phyloP scores from a whole-genome alignment of 2,888 invertebrate species.

The Drosophila nigricruria region DNA sequence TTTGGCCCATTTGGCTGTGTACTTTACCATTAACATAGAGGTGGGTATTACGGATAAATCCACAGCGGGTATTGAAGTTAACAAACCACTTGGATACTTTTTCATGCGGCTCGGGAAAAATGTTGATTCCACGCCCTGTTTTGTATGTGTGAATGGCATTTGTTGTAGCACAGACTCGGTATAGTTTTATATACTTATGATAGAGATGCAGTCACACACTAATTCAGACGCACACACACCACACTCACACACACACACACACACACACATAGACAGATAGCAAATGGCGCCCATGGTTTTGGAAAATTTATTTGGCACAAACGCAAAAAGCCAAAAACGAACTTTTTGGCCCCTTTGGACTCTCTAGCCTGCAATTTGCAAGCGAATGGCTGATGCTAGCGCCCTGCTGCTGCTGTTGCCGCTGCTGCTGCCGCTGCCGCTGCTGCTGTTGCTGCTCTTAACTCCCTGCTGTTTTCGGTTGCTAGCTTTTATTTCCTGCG shows the following conservation, averaged over 20 bases:
- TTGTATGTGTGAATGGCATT: constrained; percentile 59
- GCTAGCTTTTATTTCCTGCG: constrained; percentile 60
- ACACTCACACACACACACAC: constrained; percentile 1
- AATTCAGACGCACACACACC: constrained; percentile 25
- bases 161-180: constrained; percentile 48
- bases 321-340: constrained; percentile 44
- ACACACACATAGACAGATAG: constrained; percentile 21
- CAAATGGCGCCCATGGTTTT: constrained; percentile 43
- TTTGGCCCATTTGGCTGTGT: constrained; percentile 54
- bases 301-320: constrained; percentile 67
- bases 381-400: constrained; percentile 23
- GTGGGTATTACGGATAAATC: constrained; percentile 85
- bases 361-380: constrained; percentile 72
- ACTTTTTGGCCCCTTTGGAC: constrained; percentile 52
- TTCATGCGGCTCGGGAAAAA: constrained; percentile 85
- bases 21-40: constrained; percentile 85
- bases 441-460: constrained; percentile 2
- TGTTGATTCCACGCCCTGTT: constrained; percentile 85
- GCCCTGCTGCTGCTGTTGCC: constrained; percentile 10
- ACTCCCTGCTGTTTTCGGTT: constrained; percentile 46
- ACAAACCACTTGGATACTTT: constrained; percentile 85
- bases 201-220: constrained; percentile 56
- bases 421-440: not conserved
- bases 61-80: constrained; percentile 84
- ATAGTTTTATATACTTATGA: constrained; percentile 48